These are phyloP conservation scores for Adelphocoris suturalis DNA, from an alignment of 2,888 invertebrate genomes.

Conservation along the genomic window DNA sequence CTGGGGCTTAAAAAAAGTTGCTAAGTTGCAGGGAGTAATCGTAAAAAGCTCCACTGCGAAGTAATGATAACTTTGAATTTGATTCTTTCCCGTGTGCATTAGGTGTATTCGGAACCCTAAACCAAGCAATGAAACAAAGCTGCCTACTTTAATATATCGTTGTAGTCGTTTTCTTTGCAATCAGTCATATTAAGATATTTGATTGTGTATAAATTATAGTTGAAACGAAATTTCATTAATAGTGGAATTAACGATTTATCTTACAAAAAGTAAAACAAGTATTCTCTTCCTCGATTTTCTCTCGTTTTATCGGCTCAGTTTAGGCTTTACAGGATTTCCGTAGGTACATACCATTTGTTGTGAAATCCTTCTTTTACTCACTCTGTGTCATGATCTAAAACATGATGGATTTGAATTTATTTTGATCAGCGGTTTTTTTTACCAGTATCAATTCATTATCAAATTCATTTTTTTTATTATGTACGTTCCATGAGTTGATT, in stretches of 20 bases:
- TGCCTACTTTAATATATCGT: slow-evolving; percentile 13
- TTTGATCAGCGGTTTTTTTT: not conserved
- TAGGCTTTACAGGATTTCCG: not conserved
- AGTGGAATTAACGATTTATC: slow-evolving; percentile 8
- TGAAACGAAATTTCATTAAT: slow-evolving; percentile 2
- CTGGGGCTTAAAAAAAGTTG: not conserved
- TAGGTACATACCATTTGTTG: not conserved
- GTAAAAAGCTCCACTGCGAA: not conserved
- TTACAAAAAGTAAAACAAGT: not conserved
- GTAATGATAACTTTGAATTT: not conserved
- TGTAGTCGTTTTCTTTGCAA: slow-evolving; percentile 30
- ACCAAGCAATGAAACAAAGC: slow-evolving; percentile 39
- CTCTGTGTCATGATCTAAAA: not conserved
- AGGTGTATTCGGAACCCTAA: slow-evolving; percentile 30
- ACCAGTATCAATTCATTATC: not conserved
- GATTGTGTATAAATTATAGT: slow-evolving; percentile 22
- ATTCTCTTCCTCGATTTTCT: slow-evolving; percentile 31
- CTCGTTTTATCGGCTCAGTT: slow-evolving; percentile 19
- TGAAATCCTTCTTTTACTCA: not conserved
- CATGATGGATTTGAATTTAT: not conserved
- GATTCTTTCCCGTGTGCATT: slow-evolving; percentile 14
- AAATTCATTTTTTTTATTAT: not conserved
- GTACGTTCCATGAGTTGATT: slow-evolving; percentile 1
- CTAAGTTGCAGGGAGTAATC: not conserved
- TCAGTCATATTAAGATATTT: slow-evolving; percentile 26